Evolutionary conservation across 2,797 vertebrate species (phyloP).

Genomic region (Lepidocolaptes lacrymiger): DNA sequence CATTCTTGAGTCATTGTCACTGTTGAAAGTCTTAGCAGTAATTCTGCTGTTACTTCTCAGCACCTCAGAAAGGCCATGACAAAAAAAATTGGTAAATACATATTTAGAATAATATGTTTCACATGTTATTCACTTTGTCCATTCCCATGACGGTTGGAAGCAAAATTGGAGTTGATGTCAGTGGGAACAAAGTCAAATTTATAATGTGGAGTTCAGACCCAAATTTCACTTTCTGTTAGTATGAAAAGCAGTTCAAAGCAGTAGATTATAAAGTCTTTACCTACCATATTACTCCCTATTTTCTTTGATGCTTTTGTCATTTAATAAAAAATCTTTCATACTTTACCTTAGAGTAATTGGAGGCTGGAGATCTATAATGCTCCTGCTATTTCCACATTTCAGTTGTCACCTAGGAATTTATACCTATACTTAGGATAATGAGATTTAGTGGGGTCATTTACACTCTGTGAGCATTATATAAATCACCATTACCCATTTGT

Average conservation of each 20-base stretch:
- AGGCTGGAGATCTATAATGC: conserved; percentile 49
- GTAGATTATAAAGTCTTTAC: conserved; percentile 59
- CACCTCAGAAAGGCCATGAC: background rate
- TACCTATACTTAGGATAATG: conserved; percentile 69
- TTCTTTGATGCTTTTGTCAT: conserved; percentile 1
- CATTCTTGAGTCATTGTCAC: background rate
- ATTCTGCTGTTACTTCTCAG: conserved; percentile 34
- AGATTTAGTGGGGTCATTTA: conserved; percentile 66
- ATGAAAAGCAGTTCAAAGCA: conserved; percentile 54
- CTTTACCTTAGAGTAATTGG: conserved; percentile 59
- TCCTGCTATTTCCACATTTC: conserved; percentile 58
- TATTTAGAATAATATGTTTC: conserved; percentile 56
- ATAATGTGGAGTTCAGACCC: background rate
- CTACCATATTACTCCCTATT: background rate
- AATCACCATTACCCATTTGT: conserved; percentile 45
- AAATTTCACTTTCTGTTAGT: conserved; percentile 49
- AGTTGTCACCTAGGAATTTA: conserved; percentile 66
- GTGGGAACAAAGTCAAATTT: background rate
- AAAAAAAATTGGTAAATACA: background rate
- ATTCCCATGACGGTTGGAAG: background rate
- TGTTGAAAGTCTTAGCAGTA: background rate
- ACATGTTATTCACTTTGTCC: background rate
- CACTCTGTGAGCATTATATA: conserved; percentile 46
- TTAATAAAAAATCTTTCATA: conserved; percentile 19
- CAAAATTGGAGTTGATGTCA: conserved; percentile 20